Evolutionary conservation across 1,140 invertebrate genomes (phyloP).

Genomic region (Pteromalus puparum): DNA sequence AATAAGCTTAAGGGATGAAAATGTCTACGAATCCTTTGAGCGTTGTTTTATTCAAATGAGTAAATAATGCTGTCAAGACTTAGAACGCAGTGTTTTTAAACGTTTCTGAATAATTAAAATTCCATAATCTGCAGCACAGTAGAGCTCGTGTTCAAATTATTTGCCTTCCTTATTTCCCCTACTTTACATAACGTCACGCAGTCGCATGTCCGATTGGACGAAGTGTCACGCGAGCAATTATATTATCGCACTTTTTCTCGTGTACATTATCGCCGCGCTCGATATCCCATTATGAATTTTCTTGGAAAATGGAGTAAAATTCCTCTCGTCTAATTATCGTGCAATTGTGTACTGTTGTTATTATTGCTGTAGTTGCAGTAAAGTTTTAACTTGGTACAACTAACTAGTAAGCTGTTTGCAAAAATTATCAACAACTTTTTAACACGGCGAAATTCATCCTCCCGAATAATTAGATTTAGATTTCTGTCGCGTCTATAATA

Average conservation of each 20-base stretch:
- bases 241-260: not conserved
- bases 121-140: not conserved
- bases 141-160: not conserved
- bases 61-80: too few relatives aligned
- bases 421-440: not conserved
- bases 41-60: too few relatives aligned
- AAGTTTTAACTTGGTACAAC: not conserved
- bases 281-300: slow-evolving; percentile 7
- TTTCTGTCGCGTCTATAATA: not conserved
- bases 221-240: slow-evolving; percentile 29
- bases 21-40: too few relatives aligned
- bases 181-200: slow-evolving; percentile 17
- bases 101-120: not conserved
- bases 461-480: too few relatives aligned
- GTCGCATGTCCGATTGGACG: slow-evolving; percentile 15
- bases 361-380: not conserved
- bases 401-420: not conserved
- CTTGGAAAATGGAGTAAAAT: slow-evolving; percentile 7
- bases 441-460: too few relatives aligned
- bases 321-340: not conserved
- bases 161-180: not conserved
- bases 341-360: not conserved
- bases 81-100: not conserved
- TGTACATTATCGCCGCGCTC: slow-evolving; percentile 15
- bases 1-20: too few relatives aligned